A percentile compares a stretch with the other conserved stretches of the same genome.
Conservation (phyloP, 2,113 vertebrate genomes). For the Bostrychus sinensis region DNA sequence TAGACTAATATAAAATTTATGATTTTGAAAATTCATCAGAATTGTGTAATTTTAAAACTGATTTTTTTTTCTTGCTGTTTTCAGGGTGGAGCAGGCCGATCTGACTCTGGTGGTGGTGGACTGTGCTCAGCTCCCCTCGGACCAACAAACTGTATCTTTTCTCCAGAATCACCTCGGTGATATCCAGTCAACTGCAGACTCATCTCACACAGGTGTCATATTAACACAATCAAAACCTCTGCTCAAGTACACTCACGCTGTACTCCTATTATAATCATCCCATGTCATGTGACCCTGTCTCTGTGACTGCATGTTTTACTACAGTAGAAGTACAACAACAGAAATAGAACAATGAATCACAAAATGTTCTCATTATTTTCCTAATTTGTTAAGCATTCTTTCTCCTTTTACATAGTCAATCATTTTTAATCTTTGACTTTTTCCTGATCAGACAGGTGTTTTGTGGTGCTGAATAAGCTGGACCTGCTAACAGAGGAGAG, state of each 20-base stretch:
- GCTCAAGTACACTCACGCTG: too few species aligned
- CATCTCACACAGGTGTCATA: conserved; percentile 45
- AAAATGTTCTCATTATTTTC: too few species aligned
- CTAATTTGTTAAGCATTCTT: too few species aligned
- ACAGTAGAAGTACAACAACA: too few species aligned
- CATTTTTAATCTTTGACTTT: not conserved
- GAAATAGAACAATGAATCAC: too few species aligned
- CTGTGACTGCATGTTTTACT: too few species aligned
- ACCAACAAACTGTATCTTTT: conserved; percentile 33
- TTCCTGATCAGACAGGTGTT: conserved; percentile 30
- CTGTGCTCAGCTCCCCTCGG: conserved; percentile 43
- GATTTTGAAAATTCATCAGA: too few species aligned
- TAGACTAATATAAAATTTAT: too few species aligned
- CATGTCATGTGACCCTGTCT: too few species aligned
- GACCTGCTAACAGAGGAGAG: conserved; percentile 58
- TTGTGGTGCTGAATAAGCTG: conserved; percentile 69
- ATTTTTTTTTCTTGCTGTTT: conserved; percentile 1
- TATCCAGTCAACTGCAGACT: conserved; percentile 41
- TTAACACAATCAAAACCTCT: too few species aligned
- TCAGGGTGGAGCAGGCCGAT: conserved; percentile 70
- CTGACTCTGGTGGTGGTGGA: conserved; percentile 73
- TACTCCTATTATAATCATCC: too few species aligned
- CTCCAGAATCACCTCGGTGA: conserved; percentile 51
- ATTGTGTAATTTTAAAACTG: not conserved
- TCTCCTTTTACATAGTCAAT: too few species aligned